Percentiles rank a stretch among this genome's conserved stretches.
Evolutionary conservation across 2,888 invertebrate species (phyloP).

Genomic region (Pristionchus mayeri): DNA sequence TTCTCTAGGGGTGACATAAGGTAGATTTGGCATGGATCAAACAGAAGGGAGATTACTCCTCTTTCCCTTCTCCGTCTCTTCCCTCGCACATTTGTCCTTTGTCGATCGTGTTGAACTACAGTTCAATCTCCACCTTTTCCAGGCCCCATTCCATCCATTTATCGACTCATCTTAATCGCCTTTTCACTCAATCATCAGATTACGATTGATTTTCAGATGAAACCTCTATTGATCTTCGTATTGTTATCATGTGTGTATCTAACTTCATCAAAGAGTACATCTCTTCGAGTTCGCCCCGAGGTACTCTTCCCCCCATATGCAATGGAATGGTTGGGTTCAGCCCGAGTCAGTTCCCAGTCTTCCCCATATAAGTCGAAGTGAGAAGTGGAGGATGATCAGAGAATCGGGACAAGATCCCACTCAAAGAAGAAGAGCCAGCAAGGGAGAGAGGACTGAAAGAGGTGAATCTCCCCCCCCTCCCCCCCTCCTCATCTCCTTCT

Average conservation of each 20-base stretch:
- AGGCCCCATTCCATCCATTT: too few species aligned
- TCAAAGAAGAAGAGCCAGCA: slow-evolving; percentile 50
- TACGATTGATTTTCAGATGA: slow-evolving; percentile 1
- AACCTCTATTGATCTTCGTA: not conserved
- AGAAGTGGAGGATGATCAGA: slow-evolving; percentile 60
- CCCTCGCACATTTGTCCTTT: not conserved
- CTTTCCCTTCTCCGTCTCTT: not conserved
- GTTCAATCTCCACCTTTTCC: slow-evolving; percentile 5
- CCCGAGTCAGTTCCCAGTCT: slow-evolving; percentile 20
- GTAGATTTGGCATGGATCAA: slow-evolving; percentile 36
- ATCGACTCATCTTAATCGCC: too few species aligned
- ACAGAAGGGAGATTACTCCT: slow-evolving; percentile 27
- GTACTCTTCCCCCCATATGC: not conserved
- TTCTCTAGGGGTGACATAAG: slow-evolving; percentile 26
- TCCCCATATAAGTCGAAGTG: slow-evolving; percentile 54
- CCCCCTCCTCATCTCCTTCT: not conserved
- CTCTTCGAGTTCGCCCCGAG: not conserved
- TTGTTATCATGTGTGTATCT: slow-evolving; percentile 15
- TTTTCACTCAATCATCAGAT: not conserved
- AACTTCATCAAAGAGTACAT: not conserved
- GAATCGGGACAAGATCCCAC: slow-evolving; percentile 60
- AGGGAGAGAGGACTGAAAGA: slow-evolving; percentile 41
- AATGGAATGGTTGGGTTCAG: not conserved
- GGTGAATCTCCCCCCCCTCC: not conserved
- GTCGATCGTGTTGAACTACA: not conserved